Conservation (phyloP, 2,888 invertebrate species). For the Subacronicta megacephala region DNA sequence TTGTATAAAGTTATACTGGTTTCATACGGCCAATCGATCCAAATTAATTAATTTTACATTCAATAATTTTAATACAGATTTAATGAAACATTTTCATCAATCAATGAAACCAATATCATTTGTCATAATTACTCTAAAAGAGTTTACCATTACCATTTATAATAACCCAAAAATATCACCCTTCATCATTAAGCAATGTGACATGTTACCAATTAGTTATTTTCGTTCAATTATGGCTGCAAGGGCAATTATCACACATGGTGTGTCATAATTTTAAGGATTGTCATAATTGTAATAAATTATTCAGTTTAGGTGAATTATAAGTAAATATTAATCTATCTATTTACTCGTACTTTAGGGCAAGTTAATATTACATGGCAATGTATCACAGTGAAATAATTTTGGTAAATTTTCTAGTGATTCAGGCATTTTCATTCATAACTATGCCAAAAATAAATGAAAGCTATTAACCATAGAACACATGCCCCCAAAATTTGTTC, state of each 20-base stretch:
- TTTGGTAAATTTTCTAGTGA: too few species aligned
- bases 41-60: not conserved
- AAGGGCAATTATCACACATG: conserved; percentile 22
- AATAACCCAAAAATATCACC: conserved; percentile 46
- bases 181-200: conserved; percentile 38
- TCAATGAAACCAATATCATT: conserved; percentile 37
- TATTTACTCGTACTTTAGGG: too few species aligned
- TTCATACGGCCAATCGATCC: not conserved
- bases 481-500: too few species aligned
- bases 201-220: conserved; percentile 51
- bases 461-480: too few species aligned
- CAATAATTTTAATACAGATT: conserved; percentile 5
- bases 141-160: conserved; percentile 39
- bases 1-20: too few species aligned
- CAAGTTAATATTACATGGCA: too few species aligned
- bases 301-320: too few species aligned
- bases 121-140: conserved; percentile 46
- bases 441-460: too few species aligned
- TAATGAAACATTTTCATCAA: conserved; percentile 19
- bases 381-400: too few species aligned
- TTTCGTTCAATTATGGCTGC: conserved; percentile 38
- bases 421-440: too few species aligned
- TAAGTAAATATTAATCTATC: too few species aligned
- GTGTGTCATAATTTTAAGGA: conserved; percentile 11
- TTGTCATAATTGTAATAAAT: conserved; percentile 11